Conservation (phyloP, 2,113 vertebrate species). For the Cinclus mexicanus region DNA sequence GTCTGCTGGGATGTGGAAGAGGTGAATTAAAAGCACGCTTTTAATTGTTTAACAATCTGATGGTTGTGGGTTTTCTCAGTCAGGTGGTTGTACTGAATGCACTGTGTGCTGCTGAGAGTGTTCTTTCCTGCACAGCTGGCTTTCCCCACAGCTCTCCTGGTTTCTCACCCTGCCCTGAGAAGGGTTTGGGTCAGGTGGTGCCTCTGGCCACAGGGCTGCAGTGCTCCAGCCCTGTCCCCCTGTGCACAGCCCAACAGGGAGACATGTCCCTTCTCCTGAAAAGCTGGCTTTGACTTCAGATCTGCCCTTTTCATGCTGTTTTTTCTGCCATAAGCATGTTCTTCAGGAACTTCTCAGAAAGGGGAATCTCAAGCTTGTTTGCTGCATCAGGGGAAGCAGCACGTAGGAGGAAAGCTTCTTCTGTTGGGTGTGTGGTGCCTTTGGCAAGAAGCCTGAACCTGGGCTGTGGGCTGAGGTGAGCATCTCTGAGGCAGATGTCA, state of each 20-base stretch:
- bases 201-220: not conserved
- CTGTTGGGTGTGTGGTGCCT: not conserved
- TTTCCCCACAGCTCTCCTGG: not conserved
- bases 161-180: not conserved
- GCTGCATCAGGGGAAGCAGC: not conserved
- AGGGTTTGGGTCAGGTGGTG: not conserved
- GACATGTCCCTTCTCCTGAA: not conserved
- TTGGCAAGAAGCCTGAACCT: rapidly evolving
- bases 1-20: not conserved
- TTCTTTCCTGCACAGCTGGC: rapidly evolving
- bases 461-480: not conserved
- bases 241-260: not conserved
- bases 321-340: not conserved
- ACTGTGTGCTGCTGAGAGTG: not conserved
- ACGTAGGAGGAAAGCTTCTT: not conserved
- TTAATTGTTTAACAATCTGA: not conserved
- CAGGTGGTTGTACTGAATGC: too few relatives aligned
- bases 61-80: not conserved
- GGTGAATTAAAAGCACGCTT: not conserved
- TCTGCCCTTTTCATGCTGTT: not conserved
- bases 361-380: not conserved
- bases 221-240: rapidly evolving
- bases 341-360: not conserved
- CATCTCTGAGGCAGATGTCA: not conserved
- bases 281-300: not conserved